These are phyloP conservation scores for Hippocampus kuda DNA, from an alignment of 2,797 vertebrate species.

Conservation along the genomic window DNA sequence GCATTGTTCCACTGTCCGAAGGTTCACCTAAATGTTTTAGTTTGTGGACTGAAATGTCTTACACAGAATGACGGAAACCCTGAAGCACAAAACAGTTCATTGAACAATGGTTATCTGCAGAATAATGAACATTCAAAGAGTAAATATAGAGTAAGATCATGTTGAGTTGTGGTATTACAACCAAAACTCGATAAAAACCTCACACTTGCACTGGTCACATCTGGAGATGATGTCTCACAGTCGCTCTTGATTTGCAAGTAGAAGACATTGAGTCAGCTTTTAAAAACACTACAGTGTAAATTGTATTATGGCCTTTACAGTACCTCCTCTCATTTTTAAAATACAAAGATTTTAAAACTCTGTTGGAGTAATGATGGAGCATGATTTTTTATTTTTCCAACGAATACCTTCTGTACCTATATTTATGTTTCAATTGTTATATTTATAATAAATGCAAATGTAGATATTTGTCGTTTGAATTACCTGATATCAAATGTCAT, in stretches of 20 bases:
- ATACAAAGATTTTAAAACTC: too few relatives aligned
- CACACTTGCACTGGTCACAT: not conserved
- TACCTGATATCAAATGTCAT: not conserved
- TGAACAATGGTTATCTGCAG: not conserved
- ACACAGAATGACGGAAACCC: constrained; percentile 12
- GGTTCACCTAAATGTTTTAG: constrained; percentile 10
- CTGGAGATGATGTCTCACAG: not conserved
- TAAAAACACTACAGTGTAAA: not conserved
- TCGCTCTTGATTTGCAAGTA: not conserved
- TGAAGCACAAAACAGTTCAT: not conserved
- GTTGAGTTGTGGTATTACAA: not conserved
- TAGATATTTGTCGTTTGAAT: not conserved
- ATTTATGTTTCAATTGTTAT: not conserved
- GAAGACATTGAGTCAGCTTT: not conserved
- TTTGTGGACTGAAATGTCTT: constrained; percentile 15
- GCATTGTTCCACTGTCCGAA: constrained; percentile 16
- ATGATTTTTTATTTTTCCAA: not conserved
- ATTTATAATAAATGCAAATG: not conserved
- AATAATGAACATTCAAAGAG: not conserved
- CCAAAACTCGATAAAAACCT: not conserved
- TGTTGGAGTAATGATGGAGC: too few relatives aligned
- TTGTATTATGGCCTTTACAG: not conserved
- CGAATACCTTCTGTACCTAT: not conserved
- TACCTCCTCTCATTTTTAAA: not conserved
- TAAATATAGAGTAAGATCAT: not conserved